Percentiles rank a stretch among this genome's conserved stretches.
Evolutionary conservation across 2,888 invertebrate species (phyloP).

Genomic region (Ennomos fuscantarius): DNA sequence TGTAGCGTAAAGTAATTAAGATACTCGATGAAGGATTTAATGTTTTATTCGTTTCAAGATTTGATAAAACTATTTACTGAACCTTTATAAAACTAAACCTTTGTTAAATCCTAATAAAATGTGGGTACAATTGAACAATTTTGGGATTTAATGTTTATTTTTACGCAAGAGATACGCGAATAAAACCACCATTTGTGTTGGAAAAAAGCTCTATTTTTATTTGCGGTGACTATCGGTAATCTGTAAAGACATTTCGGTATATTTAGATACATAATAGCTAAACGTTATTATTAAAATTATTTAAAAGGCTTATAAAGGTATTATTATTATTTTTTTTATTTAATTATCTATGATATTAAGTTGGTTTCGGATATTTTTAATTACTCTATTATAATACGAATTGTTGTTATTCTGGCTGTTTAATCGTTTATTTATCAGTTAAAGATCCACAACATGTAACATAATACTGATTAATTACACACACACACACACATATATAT

Average conservation of each 20-base stretch:
- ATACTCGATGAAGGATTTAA: no score
- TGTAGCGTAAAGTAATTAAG: no score
- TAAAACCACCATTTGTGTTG: constrained; percentile 16
- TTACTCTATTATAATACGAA: background rate
- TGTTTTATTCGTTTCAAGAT: no score
- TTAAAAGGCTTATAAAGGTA: no score
- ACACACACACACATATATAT: no score
- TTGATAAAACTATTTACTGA: background rate
- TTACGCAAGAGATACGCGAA: constrained; percentile 9
- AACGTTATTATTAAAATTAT: constrained; percentile 45
- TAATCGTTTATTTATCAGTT: no score
- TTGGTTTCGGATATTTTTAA: no score
- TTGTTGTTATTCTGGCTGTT: no score
- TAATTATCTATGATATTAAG: constrained; percentile 43
- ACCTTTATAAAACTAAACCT: background rate
- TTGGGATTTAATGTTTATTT: constrained; percentile 17
- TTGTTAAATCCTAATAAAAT: constrained; percentile 10
- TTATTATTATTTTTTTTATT: no score
- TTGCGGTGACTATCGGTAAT: constrained; percentile 9
- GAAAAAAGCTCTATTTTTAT: constrained; percentile 10
- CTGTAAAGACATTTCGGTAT: constrained; percentile 22
- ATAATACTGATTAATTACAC: no score
- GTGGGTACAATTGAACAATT: constrained; percentile 11
- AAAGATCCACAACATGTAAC: no score
- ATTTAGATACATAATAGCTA: constrained; percentile 15